These are phyloP conservation scores for Azemiops feae DNA, from an alignment of 2,113 vertebrate species.

Conservation along the genomic window DNA sequence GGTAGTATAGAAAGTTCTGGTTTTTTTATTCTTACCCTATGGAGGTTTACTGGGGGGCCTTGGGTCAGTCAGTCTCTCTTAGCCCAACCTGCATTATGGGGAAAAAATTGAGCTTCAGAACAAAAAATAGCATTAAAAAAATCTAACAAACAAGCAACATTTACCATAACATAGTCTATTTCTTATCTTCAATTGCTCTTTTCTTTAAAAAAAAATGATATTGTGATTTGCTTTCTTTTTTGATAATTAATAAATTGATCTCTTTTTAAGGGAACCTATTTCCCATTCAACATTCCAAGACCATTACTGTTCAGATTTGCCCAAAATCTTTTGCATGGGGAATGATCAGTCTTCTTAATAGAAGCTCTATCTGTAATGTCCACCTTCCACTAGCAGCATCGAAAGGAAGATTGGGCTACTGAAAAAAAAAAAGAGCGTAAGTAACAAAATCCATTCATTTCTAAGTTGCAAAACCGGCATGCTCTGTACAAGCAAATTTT, in stretches of 20 bases:
- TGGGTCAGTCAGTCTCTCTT: background rate
- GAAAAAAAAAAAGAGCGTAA: background rate
- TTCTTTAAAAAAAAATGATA: background rate
- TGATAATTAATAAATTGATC: background rate
- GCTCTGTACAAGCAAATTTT: background rate
- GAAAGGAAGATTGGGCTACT: background rate
- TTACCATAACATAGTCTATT: background rate
- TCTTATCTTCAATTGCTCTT: background rate
- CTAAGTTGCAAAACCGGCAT: background rate
- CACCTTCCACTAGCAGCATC: conserved; percentile 15
- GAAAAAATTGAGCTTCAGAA: background rate
- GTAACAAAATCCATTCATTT: conserved; percentile 6
- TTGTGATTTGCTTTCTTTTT: background rate
- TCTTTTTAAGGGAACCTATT: background rate
- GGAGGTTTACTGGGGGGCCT: too few species aligned
- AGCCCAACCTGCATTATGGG: background rate
- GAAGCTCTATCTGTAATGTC: conserved; percentile 20
- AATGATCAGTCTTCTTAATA: background rate
- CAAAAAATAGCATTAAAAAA: background rate
- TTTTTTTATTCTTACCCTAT: too few species aligned
- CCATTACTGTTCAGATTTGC: background rate
- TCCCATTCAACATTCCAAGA: background rate
- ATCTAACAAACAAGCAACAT: background rate
- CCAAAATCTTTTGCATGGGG: background rate
- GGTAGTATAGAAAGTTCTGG: background rate